Percentiles rank a stretch among this genome's conserved stretches.
Conservation (phyloP, 1,140 invertebrate species). For the Saccostrea echinata region DNA sequence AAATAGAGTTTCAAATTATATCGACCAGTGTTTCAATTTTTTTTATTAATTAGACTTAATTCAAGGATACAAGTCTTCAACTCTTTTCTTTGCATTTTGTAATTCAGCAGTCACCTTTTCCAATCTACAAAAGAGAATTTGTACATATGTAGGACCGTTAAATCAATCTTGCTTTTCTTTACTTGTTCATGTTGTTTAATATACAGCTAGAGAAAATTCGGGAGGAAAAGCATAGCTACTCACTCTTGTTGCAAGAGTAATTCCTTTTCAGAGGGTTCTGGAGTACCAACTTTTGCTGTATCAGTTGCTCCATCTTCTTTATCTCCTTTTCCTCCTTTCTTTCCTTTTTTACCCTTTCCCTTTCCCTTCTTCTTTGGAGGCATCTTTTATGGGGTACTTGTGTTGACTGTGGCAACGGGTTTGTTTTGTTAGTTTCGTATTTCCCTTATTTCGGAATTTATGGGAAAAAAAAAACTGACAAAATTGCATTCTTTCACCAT, state of each 20-base stretch:
- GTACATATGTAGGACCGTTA: neutral
- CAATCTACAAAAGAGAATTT: constrained; percentile 65
- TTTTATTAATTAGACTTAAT: neutral
- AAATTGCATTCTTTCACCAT: neutral
- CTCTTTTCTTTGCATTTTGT: constrained; percentile 71
- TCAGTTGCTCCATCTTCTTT: constrained; percentile 59
- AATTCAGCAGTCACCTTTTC: constrained; percentile 73
- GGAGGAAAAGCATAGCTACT: constrained; percentile 51
- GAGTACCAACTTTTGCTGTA: constrained; percentile 62
- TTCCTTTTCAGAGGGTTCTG: constrained; percentile 76
- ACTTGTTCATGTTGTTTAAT: neutral
- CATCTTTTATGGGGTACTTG: constrained; percentile 66
- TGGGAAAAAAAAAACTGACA: neutral
- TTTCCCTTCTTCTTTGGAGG: constrained; percentile 76
- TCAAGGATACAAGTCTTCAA: constrained; percentile 78
- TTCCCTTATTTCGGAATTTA: neutral
- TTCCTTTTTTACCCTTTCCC: constrained; percentile 70
- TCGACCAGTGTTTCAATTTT: too few species aligned
- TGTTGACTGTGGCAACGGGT: constrained; percentile 44
- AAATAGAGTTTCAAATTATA: too few species aligned
- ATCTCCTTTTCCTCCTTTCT: constrained; percentile 69
- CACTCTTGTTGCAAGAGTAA: constrained; percentile 75
- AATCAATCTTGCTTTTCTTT: neutral
- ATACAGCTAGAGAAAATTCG: neutral
- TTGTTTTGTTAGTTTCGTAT: constrained; percentile 25